phyloP scores from a whole-genome alignment of 2,888 invertebrate genomes.

The Drosophila paramelanica region DNA sequence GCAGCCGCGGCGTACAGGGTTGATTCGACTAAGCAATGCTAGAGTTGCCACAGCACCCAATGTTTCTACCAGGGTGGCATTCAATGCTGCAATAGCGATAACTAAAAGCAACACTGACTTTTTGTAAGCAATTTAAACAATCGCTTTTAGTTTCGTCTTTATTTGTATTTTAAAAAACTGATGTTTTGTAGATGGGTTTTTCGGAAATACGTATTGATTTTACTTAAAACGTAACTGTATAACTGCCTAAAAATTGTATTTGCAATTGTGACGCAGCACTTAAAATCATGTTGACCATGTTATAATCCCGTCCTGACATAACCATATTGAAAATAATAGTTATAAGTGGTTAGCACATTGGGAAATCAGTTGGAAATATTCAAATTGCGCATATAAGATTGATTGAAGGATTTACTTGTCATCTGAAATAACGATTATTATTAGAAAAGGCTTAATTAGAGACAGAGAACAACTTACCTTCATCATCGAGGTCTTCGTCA shows the following conservation, averaged over 20 bases:
- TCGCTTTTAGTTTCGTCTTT: constrained; percentile 48
- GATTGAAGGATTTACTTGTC: constrained; percentile 73
- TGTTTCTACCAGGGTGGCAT: background rate
- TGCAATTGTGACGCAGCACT: constrained; percentile 42
- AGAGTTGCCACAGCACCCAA: constrained; percentile 24
- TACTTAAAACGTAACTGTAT: constrained; percentile 54
- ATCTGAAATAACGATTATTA: constrained; percentile 59
- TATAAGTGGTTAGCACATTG: constrained; percentile 50
- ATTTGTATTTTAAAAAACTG: constrained; percentile 64
- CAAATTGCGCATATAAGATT: constrained; percentile 39
- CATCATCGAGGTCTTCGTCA: constrained; percentile 69
- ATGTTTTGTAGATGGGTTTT: constrained; percentile 46
- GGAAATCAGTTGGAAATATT: constrained; percentile 45
- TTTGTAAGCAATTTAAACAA: constrained; percentile 4
- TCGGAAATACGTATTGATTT: constrained; percentile 52
- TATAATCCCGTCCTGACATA: constrained; percentile 30
- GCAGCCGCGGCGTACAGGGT: constrained; percentile 61
- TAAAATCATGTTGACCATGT: constrained; percentile 28
- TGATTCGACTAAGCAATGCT: constrained; percentile 8
- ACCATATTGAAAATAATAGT: constrained; percentile 52
- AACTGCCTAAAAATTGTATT: constrained; percentile 56
- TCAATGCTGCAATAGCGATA: constrained; percentile 17
- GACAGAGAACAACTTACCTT: constrained; percentile 41
- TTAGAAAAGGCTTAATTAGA: constrained; percentile 1
- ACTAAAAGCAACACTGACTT: background rate